These are phyloP conservation scores for Corythornis leucogaster DNA, from an alignment of 2,797 vertebrate genomes.

Conservation along the genomic window DNA sequence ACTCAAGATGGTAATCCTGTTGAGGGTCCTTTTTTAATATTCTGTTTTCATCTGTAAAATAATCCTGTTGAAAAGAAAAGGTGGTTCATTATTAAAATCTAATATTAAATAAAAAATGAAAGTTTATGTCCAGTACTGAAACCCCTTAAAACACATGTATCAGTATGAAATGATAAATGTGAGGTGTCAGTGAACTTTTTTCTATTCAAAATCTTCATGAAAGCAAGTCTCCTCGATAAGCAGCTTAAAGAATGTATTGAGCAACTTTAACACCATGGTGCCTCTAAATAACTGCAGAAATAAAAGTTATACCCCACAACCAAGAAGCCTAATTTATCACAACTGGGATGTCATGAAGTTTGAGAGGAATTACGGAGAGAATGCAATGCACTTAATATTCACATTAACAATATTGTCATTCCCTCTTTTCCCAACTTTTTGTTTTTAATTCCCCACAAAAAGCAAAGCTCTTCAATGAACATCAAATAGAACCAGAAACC, in stretches of 20 bases:
- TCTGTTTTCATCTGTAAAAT: constrained; percentile 84
- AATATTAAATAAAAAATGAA: neutral
- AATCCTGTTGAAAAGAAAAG: constrained; percentile 81
- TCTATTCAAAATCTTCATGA: neutral
- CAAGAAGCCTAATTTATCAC: neutral
- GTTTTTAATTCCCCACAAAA: neutral
- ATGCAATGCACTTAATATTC: neutral
- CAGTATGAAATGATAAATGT: neutral
- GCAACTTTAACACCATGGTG: neutral
- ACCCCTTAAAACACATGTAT: neutral
- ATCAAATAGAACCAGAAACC: neutral
- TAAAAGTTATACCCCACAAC: neutral
- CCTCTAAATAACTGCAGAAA: neutral
- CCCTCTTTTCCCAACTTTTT: neutral
- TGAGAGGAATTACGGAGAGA: neutral
- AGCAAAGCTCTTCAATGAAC: neutral
- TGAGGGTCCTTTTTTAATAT: constrained; percentile 81
- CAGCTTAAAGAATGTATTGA: neutral
- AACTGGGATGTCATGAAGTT: neutral
- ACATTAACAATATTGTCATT: neutral
- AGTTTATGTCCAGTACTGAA: neutral
- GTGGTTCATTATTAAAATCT: neutral
- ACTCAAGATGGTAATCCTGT: constrained; percentile 86
- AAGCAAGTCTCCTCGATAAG: neutral
- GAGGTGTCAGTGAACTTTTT: neutral